These are phyloP conservation scores for Irena cyanogastra DNA, from an alignment of 2,113 vertebrate genomes.

Conservation along the genomic window DNA sequence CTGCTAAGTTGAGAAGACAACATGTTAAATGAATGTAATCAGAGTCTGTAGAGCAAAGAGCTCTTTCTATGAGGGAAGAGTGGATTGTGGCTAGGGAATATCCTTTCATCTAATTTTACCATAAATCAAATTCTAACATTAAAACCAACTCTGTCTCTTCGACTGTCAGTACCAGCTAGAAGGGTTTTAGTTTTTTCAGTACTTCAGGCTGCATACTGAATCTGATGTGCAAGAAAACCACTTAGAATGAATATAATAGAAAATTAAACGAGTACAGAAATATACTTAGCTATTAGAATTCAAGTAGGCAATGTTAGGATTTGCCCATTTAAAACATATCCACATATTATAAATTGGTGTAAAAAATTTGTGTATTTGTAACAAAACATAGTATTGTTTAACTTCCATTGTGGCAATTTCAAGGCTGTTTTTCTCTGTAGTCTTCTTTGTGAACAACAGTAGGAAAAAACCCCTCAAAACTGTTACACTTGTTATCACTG, in stretches of 20 bases:
- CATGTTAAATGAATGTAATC: not conserved
- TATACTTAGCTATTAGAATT: constrained; percentile 31
- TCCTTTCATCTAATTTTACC: constrained; percentile 6
- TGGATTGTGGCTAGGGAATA: constrained; percentile 25
- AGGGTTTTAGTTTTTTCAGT: constrained; percentile 42
- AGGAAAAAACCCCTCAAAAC: not conserved
- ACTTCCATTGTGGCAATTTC: constrained; percentile 19
- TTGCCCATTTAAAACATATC: constrained; percentile 24
- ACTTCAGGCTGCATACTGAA: constrained; percentile 14
- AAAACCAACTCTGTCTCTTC: constrained; percentile 27
- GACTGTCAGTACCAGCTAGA: constrained; percentile 21
- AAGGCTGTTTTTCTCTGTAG: constrained; percentile 17
- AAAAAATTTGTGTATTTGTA: constrained; percentile 52
- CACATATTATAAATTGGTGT: constrained; percentile 26
- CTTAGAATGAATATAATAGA: constrained; percentile 55
- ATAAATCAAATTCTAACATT: constrained; percentile 13
- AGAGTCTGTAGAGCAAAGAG: not conserved
- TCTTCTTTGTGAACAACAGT: constrained; percentile 1
- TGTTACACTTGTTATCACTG: not conserved
- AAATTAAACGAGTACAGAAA: constrained; percentile 51
- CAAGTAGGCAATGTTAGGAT: constrained; percentile 32
- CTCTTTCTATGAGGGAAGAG: not conserved
- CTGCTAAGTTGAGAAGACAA: not conserved
- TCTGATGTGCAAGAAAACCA: constrained; percentile 55
- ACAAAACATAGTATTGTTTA: constrained; percentile 38